These are phyloP conservation scores for Thymelicus sylvestris DNA, from an alignment of 2,888 invertebrate genomes.

Conservation along the genomic window DNA sequence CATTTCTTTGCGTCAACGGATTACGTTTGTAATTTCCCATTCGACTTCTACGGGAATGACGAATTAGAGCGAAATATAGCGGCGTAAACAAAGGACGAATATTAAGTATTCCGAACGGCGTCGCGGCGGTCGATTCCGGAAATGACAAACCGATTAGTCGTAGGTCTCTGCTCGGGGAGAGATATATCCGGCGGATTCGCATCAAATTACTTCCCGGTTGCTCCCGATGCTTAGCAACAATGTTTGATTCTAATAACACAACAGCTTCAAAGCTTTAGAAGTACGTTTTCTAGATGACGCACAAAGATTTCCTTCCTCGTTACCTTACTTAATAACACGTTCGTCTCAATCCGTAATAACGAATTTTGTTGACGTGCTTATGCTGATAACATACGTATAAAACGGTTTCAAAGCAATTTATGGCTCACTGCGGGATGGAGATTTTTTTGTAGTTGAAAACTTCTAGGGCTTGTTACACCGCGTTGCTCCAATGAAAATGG, in stretches of 20 bases:
- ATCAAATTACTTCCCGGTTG: slow-evolving; percentile 74
- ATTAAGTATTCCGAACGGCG: slow-evolving; percentile 70
- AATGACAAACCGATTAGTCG: slow-evolving; percentile 81
- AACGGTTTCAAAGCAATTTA: too few relatives aligned
- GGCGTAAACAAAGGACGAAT: slow-evolving; percentile 60
- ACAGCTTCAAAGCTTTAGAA: slow-evolving; percentile 21
- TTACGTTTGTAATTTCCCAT: slow-evolving; percentile 22
- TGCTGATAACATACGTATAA: too few relatives aligned
- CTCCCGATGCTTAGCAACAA: slow-evolving; percentile 60
- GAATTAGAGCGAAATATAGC: slow-evolving; percentile 38
- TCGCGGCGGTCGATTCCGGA: slow-evolving; percentile 74
- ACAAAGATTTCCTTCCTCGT: background rate
- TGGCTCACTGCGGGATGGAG: too few relatives aligned
- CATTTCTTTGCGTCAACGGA: background rate
- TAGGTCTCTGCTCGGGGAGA: slow-evolving; percentile 66
- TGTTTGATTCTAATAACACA: slow-evolving; percentile 51
- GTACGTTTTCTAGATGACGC: slow-evolving; percentile 5
- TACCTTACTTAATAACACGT: background rate
- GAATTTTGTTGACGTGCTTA: background rate
- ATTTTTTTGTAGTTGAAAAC: too few relatives aligned
- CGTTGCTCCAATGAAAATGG: too few relatives aligned
- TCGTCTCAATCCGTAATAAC: background rate
- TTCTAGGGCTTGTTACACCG: too few relatives aligned
- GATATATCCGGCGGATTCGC: slow-evolving; percentile 78
- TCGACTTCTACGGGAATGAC: slow-evolving; percentile 30